Base-by-base conservation (phyloP, 2,888 invertebrate genomes). In the Agonopterix heracliana region DNA sequence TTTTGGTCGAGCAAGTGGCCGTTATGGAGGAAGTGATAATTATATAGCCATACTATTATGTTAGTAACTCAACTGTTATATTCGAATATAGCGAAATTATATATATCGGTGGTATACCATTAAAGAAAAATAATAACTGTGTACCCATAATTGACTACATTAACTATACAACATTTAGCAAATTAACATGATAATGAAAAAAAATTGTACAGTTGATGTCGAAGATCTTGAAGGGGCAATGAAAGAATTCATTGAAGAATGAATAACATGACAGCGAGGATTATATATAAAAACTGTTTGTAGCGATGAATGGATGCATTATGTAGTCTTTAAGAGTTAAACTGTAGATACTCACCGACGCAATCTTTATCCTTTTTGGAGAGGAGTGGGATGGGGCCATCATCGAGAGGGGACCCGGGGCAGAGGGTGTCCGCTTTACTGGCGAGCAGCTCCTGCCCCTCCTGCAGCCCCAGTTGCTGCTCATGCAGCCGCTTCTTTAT, bases 401-500 rank as follows among this genome's bases (percentile, higher is more conserved):
- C 81, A 66, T 90, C 89, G 54, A 90, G 79, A 49, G 84, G 90
- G 50, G 90, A 88, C 60, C 90, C 90, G 63, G 91, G 88, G 74
- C 90, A 91, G 59, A 92, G 78, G 56, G 91, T 83, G 73, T 93
- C 92, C 61, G 89, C 81, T 79, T 93, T 93, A 71, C 80, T 77
- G 63, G 90, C 87, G 52, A 91, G 90, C 66, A 94, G 90, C 83
- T 95, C 95, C 84, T 95, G 95, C 58, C 94, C 92, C 81, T 96
- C 96, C 82, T 94, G 89, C 77, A 96, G 87, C 69, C 94, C 91
- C 73, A 94, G 91, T 87, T 96, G 96, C 91, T 96, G 96, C 92
- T 96, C 95, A 68, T 95, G 95, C 90, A 96, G 91, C 78, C 96
- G 92, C 83, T 96, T 95, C 89, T 96, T 96, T 71, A 96, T 95